phyloP scores from a whole-genome alignment of 2,797 vertebrate genomes.

The Mastacembelus armatus region DNA sequence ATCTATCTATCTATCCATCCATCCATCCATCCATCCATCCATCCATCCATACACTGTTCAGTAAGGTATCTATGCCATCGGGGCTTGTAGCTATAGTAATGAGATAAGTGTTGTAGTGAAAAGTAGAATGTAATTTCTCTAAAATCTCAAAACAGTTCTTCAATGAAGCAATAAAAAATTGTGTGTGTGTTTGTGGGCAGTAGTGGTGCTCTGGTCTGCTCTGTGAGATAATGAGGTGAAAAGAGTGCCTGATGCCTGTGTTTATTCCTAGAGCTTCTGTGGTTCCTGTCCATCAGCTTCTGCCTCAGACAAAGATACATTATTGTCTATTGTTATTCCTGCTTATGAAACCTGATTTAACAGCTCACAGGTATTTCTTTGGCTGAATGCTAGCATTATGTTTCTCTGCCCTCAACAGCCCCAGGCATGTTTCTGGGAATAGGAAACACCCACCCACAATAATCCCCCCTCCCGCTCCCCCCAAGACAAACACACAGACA shows the following conservation, averaged over 20 bases:
- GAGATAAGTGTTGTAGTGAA: not conserved
- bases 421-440: constrained; percentile 73
- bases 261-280: constrained; percentile 14
- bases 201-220: not conserved
- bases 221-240: not conserved
- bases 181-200: not conserved
- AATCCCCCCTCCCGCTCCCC: too few species aligned
- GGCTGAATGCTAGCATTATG: constrained; percentile 75
- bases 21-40: too few species aligned
- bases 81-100: too few species aligned
- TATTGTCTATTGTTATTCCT: constrained; percentile 84
- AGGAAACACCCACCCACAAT: constrained; percentile 68
- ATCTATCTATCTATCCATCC: too few species aligned
- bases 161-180: not conserved
- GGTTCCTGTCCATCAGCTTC: constrained; percentile 62
- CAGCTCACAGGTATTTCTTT: constrained; percentile 79
- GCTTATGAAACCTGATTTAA: constrained; percentile 84
- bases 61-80: too few species aligned
- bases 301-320: constrained; percentile 80
- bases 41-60: too few species aligned
- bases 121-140: not conserved
- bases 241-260: constrained; percentile 8
- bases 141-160: not conserved
- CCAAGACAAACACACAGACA: constrained; percentile 8
- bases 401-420: constrained; percentile 71